A percentile compares a stretch with the other conserved stretches of the same genome.
phyloP scores from a whole-genome alignment of 2,797 vertebrate genomes.

The Limosa lapponica region DNA sequence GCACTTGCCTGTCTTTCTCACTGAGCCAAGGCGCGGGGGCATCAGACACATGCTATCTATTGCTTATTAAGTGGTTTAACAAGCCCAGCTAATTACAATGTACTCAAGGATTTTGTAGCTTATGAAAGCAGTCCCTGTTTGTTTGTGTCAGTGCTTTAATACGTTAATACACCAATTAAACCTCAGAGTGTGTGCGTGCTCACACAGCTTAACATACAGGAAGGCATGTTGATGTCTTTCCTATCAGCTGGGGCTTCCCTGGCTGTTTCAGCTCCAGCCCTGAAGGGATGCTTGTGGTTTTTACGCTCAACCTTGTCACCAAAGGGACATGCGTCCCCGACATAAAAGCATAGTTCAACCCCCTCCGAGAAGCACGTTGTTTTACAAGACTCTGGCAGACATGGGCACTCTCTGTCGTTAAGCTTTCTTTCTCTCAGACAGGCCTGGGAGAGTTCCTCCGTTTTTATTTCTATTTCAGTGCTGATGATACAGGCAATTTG shows the following conservation, averaged over 20 bases:
- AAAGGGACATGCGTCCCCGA: not conserved
- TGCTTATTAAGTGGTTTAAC: conserved; percentile 45
- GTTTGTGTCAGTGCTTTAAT: conserved; percentile 51
- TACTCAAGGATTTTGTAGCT: conserved; percentile 49
- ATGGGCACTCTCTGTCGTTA: not conserved
- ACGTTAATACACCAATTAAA: conserved; percentile 43
- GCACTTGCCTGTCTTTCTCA: not conserved
- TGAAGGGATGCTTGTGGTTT: conserved; percentile 2
- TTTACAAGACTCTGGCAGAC: conserved; percentile 7
- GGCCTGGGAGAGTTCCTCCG: not conserved
- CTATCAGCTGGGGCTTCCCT: not conserved
- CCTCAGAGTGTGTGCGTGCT: not conserved
- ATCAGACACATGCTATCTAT: not conserved
- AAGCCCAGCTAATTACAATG: conserved; percentile 31
- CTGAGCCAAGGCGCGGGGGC: not conserved
- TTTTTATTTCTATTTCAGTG: not conserved
- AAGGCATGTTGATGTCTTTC: not conserved
- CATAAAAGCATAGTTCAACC: not conserved
- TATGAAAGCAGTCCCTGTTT: conserved; percentile 39
- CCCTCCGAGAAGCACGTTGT: not conserved
- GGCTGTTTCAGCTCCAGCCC: not conserved
- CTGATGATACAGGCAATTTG: conserved; percentile 11
- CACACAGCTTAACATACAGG: not conserved
- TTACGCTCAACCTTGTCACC: not conserved
- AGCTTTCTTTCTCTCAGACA: not conserved